Evolutionary conservation across 1,140 invertebrate species (phyloP).

Genomic region (Apis laboriosa): DNA sequence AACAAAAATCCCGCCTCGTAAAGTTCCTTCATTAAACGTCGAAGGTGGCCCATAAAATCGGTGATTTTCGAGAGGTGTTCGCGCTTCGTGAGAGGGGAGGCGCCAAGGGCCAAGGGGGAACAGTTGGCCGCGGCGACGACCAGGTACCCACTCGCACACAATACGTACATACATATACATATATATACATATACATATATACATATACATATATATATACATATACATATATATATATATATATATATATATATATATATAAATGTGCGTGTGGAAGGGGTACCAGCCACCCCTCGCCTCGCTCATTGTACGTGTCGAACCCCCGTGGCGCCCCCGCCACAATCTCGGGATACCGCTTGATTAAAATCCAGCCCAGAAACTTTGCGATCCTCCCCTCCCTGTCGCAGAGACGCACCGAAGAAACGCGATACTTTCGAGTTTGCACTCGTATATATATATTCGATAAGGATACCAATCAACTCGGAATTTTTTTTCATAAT

Average conservation of each 20-base stretch:
- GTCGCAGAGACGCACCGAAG: not conserved
- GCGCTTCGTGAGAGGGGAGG: conserved; percentile 16
- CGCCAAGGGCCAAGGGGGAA: not conserved
- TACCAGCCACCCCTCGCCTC: conserved; percentile 48
- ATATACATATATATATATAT: no score
- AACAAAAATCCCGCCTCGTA: conserved; percentile 78
- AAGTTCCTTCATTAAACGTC: conserved; percentile 80
- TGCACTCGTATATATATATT: no score
- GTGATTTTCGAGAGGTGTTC: conserved; percentile 72
- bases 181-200: conserved; percentile 44
- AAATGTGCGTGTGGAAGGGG: no score
- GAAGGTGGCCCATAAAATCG: conserved; percentile 80
- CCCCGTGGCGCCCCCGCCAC: conserved; percentile 78
- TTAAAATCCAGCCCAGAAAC: conserved; percentile 79
- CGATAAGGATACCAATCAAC: no score
- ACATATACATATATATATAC: no score
- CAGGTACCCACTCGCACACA: no score
- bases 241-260: no score
- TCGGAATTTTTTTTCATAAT: no score
- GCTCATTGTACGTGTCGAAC: conserved; percentile 79
- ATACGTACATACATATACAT: no score
- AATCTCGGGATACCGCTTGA: conserved; percentile 80
- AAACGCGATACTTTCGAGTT: no score
- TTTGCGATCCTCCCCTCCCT: conserved; percentile 56
- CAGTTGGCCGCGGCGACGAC: conserved; percentile 12